A percentile compares a stretch with the other conserved stretches of the same genome.
Conservation (phyloP, 1,140 invertebrate species). For the Caenorhabditis briggsae region DNA sequence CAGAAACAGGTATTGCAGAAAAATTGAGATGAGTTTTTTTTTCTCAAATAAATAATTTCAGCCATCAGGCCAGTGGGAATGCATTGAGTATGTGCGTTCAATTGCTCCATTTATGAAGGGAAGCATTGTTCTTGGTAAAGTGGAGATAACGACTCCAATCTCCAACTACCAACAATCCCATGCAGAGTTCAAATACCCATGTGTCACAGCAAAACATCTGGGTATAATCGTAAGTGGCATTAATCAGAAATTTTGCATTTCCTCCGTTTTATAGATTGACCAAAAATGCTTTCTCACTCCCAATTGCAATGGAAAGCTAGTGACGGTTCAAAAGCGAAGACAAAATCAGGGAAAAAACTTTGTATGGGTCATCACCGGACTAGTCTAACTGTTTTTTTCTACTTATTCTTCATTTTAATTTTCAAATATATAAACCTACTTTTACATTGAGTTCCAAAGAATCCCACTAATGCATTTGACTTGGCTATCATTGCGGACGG, state of each 20-base stretch:
- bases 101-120: background rate
- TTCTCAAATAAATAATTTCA: background rate
- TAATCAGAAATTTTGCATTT: background rate
- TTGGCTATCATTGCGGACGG: slow-evolving; percentile 17
- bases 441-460: slow-evolving; percentile 38
- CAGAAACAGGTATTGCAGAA: background rate
- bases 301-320: background rate
- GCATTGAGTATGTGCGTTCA: background rate
- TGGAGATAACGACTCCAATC: background rate
- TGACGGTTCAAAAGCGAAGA: background rate
- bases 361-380: background rate
- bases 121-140: background rate
- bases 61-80: background rate
- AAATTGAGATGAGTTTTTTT: background rate
- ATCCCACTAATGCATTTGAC: background rate
- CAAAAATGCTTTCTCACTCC: background rate
- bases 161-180: background rate
- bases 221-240: background rate
- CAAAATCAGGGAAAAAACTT: background rate
- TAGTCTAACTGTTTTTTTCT: background rate
- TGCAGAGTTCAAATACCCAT: background rate
- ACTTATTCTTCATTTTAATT: background rate
- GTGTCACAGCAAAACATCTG: background rate
- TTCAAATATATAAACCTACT: slow-evolving; percentile 2
- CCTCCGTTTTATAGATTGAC: background rate